phyloP scores from a whole-genome alignment of 2,888 invertebrate species.

The Pseudococcus jackbeardsleyi region DNA sequence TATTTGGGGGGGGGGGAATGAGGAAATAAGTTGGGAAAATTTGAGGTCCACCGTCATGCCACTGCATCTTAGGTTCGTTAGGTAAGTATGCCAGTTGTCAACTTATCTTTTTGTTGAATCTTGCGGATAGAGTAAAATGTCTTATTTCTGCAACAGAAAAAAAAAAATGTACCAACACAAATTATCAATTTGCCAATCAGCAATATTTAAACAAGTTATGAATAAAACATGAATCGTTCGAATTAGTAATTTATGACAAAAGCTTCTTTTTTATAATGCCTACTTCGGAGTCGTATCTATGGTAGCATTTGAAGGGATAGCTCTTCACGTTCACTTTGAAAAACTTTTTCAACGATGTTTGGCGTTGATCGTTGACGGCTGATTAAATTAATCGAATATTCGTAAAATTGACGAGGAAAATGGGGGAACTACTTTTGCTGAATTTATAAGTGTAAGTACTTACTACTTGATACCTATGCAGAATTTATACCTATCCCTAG shows the following conservation, averaged over 20 bases:
- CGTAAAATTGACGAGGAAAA: conserved; percentile 1
- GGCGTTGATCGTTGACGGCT: neutral
- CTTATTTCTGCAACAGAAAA: too few relatives aligned
- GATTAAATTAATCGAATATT: neutral
- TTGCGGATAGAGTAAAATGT: too few relatives aligned
- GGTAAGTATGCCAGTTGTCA: too few relatives aligned
- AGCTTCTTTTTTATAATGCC: neutral
- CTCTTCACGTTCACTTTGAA: neutral
- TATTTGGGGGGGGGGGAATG: too few relatives aligned
- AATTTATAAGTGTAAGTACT: neutral
- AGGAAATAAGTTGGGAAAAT: too few relatives aligned
- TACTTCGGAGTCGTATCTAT: neutral
- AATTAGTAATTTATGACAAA: conserved; percentile 28
- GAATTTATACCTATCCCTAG: too few relatives aligned
- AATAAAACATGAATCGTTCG: conserved; percentile 35
- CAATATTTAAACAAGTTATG: conserved; percentile 38
- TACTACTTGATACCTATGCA: too few relatives aligned
- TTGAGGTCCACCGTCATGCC: too few relatives aligned
- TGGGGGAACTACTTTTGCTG: neutral
- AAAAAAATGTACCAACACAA: neutral
- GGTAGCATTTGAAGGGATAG: neutral
- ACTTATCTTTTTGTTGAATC: too few relatives aligned
- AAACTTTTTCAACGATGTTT: conserved; percentile 20
- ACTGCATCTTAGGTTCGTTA: too few relatives aligned
- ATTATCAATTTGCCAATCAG: conserved; percentile 54